Conservation (phyloP, 2,797 vertebrate genomes). For the Vultur gryphus region DNA sequence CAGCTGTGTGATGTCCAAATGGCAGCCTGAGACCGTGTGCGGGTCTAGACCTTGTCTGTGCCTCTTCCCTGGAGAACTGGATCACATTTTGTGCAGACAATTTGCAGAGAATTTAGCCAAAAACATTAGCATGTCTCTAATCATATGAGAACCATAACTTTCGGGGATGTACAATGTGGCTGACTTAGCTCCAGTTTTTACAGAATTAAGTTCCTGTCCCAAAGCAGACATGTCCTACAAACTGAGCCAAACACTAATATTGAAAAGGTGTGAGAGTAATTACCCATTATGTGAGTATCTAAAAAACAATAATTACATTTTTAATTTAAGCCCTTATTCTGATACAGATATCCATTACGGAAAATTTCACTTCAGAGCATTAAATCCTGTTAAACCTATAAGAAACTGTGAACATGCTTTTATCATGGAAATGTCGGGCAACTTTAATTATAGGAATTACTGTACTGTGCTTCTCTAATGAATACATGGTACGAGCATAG, state of each 20-base stretch:
- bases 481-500: neutral
- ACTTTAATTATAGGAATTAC: neutral
- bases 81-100: neutral
- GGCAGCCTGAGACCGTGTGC: neutral
- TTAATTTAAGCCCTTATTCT: neutral
- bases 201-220: neutral
- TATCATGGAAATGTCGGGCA: neutral
- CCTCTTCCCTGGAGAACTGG: neutral
- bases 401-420: neutral
- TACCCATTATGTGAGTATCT: neutral
- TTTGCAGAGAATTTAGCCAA: neutral
- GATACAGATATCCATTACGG: neutral
- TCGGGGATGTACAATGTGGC: neutral
- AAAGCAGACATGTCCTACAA: neutral
- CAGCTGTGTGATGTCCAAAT: neutral
- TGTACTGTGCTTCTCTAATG: neutral
- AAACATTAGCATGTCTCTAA: neutral
- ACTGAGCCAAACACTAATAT: neutral
- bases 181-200: neutral
- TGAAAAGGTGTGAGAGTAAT: neutral
- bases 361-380: neutral
- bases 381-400: neutral
- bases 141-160: neutral
- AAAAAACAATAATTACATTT: conserved; percentile 24
- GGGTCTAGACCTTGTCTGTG: neutral